phyloP scores from a whole-genome alignment of 2,113 vertebrate genomes.

The Mustela lutreola region DNA sequence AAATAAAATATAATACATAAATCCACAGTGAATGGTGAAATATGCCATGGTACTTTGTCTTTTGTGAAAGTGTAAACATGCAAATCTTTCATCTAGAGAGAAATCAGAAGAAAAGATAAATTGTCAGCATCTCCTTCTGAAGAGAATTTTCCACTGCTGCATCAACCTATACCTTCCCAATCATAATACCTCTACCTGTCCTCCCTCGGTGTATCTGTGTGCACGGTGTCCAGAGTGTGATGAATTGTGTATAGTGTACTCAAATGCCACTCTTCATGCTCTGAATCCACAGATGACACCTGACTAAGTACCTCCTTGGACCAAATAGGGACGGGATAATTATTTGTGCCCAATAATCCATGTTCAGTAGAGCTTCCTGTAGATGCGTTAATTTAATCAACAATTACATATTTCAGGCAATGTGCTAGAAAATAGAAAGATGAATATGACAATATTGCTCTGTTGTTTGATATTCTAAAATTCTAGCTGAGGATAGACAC shows the following conservation, averaged over 20 bases:
- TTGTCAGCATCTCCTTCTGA: not conserved
- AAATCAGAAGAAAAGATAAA: conserved; percentile 24
- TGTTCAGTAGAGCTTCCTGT: not conserved
- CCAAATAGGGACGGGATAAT: not conserved
- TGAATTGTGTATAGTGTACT: not conserved
- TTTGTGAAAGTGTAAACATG: conserved; percentile 1
- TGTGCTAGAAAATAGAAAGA: conserved; percentile 17
- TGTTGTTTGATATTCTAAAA: not conserved
- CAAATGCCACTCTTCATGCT: not conserved
- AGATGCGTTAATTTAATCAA: not conserved
- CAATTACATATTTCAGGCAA: not conserved
- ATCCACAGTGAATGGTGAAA: not conserved
- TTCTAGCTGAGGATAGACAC: not conserved
- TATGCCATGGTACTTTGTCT: not conserved
- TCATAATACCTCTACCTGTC: not conserved
- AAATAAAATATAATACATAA: conserved; percentile 32
- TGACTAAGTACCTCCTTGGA: not conserved
- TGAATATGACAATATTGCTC: not conserved
- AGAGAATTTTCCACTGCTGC: not conserved
- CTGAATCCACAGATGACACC: not conserved
- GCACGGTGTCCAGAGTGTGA: not conserved
- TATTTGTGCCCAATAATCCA: not conserved
- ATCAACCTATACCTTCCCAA: not conserved
- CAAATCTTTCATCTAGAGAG: not conserved
- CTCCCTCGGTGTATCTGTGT: not conserved